phyloP scores from a whole-genome alignment of 2,888 invertebrate genomes.

The Troides oblongomaculatus region DNA sequence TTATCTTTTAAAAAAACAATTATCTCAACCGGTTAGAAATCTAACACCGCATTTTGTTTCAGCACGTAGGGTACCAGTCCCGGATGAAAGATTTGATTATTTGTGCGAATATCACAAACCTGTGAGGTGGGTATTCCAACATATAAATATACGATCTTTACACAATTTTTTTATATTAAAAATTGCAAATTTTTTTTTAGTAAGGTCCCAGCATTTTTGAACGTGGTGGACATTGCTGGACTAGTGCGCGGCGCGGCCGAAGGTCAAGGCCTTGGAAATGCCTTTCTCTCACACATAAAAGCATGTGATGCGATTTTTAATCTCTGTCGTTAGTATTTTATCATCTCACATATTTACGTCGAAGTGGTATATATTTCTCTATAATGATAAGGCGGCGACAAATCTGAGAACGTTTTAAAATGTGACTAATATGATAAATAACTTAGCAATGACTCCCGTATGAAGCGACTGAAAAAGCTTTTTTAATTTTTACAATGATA shows the following conservation, averaged over 20 bases:
- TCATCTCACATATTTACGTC: not conserved
- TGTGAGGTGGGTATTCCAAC: slow-evolving; percentile 84
- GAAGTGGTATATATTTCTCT: no score
- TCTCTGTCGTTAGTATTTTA: slow-evolving; percentile 89
- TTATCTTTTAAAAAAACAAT: no score
- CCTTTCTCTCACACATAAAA: slow-evolving; percentile 98
- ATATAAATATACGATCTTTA: not conserved
- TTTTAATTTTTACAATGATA: no score
- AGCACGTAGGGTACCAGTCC: slow-evolving; percentile 97
- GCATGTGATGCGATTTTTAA: slow-evolving; percentile 99
- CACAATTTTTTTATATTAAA: slow-evolving; percentile 19
- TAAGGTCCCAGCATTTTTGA: slow-evolving; percentile 98
- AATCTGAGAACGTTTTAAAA: no score
- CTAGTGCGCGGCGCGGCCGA: slow-evolving; percentile 98
- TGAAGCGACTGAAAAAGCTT: no score
- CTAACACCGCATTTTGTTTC: slow-evolving; percentile 51
- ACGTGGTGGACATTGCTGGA: slow-evolving; percentile 99
- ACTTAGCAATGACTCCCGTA: no score
- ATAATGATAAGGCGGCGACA: no score
- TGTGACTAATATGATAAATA: no score
- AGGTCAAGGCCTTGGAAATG: slow-evolving; percentile 98
- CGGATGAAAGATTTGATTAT: slow-evolving; percentile 95
- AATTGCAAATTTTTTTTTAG: slow-evolving; percentile 75
- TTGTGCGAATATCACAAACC: slow-evolving; percentile 97
- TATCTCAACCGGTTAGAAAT: slow-evolving; percentile 18